Conservation (phyloP, 2,888 invertebrate species). For the Julus scandinavius region DNA sequence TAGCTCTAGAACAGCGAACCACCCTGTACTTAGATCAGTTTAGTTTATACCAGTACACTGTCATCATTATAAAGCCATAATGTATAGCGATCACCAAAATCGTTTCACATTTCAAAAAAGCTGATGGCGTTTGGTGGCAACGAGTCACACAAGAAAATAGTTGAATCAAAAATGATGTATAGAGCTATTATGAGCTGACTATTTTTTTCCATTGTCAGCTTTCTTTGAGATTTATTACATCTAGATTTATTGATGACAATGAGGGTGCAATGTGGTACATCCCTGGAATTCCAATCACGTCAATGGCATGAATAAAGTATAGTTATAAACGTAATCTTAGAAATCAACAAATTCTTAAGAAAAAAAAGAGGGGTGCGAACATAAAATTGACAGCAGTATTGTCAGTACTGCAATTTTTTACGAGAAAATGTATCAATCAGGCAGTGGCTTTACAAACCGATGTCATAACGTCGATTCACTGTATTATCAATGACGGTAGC, state of each 20-base stretch:
- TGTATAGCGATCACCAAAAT: not conserved
- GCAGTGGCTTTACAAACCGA: not conserved
- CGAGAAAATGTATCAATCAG: not conserved
- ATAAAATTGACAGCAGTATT: not conserved
- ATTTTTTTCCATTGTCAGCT: not conserved
- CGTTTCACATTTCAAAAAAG: not conserved
- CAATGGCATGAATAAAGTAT: not conserved
- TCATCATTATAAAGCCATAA: not conserved
- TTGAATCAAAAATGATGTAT: slow-evolving; percentile 9
- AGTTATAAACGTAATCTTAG: no score
- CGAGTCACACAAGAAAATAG: not conserved
- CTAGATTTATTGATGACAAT: slow-evolving; percentile 5
- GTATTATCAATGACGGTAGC: not conserved
- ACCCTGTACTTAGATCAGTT: not conserved
- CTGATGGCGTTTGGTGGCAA: slow-evolving; percentile 4
- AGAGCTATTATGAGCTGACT: not conserved
- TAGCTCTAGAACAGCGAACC: not conserved
- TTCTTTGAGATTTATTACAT: not conserved
- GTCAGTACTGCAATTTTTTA: not conserved
- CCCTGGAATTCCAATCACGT: not conserved
- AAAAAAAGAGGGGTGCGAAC: not conserved
- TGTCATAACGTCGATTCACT: not conserved
- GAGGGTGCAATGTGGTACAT: not conserved
- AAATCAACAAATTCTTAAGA: not conserved
- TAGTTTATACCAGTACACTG: not conserved